A percentile compares a stretch with the other conserved stretches of the same genome.
These are phyloP conservation scores for Neomorphus geoffroyi DNA, from an alignment of 2,797 vertebrate genomes.

Conservation along the genomic window DNA sequence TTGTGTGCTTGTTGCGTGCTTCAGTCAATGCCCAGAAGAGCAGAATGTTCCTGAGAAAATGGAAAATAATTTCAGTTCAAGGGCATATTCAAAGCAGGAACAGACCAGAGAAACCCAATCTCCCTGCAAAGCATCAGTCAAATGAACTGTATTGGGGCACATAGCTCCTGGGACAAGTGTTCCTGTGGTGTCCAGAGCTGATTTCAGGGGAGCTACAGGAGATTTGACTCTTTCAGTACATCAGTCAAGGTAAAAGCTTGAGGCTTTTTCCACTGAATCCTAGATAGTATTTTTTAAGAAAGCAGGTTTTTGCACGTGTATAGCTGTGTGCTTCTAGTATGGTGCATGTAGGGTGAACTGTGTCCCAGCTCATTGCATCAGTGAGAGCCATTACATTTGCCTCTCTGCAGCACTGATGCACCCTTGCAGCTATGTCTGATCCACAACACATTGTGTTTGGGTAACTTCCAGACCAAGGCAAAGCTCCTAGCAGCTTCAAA, in stretches of 20 bases:
- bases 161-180: neutral
- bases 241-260: neutral
- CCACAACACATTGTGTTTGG: fast-evolving
- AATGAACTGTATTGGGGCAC: no score
- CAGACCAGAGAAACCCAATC: neutral
- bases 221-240: neutral
- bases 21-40: neutral
- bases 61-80: neutral
- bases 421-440: neutral
- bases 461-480: neutral
- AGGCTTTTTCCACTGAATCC: neutral
- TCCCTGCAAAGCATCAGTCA: neutral
- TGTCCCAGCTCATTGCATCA: neutral
- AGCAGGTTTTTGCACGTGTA: neutral
- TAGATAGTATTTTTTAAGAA: neutral
- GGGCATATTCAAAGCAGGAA: neutral
- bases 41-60: neutral
- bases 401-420: neutral
- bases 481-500: neutral
- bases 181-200: fast-evolving
- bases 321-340: no score
- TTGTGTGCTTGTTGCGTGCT: neutral
- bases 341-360: fast-evolving
- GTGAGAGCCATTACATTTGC: no score
- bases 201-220: neutral